Conservation (phyloP, 2,888 invertebrate species). For the Aelia acuminata region DNA sequence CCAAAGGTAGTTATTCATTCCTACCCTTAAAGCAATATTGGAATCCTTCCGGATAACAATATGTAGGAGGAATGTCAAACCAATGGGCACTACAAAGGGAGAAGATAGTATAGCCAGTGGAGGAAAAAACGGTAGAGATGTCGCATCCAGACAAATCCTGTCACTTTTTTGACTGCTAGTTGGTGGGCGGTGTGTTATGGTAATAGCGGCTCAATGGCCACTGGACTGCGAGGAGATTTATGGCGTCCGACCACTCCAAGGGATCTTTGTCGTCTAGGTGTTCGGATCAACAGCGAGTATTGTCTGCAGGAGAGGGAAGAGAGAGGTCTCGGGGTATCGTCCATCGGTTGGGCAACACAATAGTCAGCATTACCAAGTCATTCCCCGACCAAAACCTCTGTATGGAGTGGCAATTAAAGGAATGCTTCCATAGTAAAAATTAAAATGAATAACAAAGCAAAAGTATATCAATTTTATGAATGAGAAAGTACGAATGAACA, state of each 20-base stretch:
- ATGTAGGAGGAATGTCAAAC: conserved; percentile 14
- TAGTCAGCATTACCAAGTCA: neutral
- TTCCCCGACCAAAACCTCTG: neutral
- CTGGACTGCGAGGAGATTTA: neutral
- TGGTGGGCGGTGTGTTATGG: conserved; percentile 6
- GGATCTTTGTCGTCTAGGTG: conserved; percentile 14
- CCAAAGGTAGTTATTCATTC: neutral
- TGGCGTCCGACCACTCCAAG: neutral
- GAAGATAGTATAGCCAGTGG: neutral
- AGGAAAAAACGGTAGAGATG: conserved; percentile 19
- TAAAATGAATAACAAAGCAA: too few relatives aligned
- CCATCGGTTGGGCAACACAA: neutral
- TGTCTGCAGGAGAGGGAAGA: neutral
- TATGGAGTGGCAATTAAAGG: neutral
- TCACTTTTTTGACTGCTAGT: conserved; percentile 1
- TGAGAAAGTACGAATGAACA: neutral
- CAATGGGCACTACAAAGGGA: neutral
- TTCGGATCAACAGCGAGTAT: neutral
- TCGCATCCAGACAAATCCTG: conserved; percentile 11
- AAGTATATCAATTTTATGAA: neutral
- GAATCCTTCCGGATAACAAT: neutral
- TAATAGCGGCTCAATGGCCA: neutral
- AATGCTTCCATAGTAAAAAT: neutral
- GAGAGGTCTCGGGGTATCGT: neutral
- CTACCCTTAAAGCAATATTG: neutral